A percentile compares a stretch with the other conserved stretches of the same genome.
Conservation (phyloP, 2,888 invertebrate species). For the Neocrepidodera transversa region DNA sequence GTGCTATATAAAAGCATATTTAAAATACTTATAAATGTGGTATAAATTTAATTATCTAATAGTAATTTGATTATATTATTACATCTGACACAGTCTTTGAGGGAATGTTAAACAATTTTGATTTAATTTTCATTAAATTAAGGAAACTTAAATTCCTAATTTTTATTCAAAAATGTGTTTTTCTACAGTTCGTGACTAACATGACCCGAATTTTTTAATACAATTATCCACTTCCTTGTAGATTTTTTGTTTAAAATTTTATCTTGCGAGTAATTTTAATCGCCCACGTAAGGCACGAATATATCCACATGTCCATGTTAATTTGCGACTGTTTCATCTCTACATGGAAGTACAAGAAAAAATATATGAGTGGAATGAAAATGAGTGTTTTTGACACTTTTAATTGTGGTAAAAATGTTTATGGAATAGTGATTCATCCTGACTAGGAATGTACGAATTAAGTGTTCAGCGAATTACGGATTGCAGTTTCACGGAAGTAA, state of each 20-base stretch:
- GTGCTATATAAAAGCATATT: no score
- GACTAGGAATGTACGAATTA: not conserved
- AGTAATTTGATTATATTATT: no score
- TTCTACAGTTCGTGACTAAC: no score
- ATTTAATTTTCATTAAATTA: no score
- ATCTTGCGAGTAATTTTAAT: not conserved
- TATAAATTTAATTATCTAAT: no score
- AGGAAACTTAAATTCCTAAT: no score
- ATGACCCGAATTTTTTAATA: not conserved
- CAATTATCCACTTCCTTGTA: not conserved
- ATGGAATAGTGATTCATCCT: not conserved
- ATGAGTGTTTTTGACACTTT: not conserved
- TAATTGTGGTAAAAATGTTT: not conserved
- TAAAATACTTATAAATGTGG: no score
- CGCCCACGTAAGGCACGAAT: no score
- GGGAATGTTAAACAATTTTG: no score
- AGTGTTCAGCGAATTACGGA: not conserved
- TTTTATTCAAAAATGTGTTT: no score
- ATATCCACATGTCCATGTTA: no score
- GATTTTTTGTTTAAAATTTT: not conserved
- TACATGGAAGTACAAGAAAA: not conserved
- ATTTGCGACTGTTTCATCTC: slow-evolving; percentile 1
- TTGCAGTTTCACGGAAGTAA: not conserved
- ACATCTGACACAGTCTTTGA: no score
- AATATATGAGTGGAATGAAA: not conserved